Conservation (phyloP, 2,888 invertebrate genomes). For the Zhengitettix transpicula region DNA sequence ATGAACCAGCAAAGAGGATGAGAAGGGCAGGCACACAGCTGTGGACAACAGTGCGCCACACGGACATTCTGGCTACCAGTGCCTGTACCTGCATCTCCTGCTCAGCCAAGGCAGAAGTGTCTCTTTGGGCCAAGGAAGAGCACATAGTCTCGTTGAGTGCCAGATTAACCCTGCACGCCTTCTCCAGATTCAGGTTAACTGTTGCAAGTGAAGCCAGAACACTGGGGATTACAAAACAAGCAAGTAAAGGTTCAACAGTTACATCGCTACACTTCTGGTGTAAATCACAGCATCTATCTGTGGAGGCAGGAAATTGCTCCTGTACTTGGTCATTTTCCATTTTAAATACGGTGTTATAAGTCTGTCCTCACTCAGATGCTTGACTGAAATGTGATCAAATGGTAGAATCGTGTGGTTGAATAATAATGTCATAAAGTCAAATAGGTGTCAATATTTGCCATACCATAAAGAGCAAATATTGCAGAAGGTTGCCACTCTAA, state of each 20-base stretch:
- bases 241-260: conserved; percentile 59
- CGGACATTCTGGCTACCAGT: conserved; percentile 61
- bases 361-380: too few species aligned
- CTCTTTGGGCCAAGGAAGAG: conserved; percentile 54
- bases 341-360: too few species aligned
- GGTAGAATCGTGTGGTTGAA: too few species aligned
- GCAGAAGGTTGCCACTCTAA: too few species aligned
- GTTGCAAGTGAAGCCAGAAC: conserved; percentile 56
- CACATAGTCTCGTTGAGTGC: conserved; percentile 54
- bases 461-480: too few species aligned
- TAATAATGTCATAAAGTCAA: too few species aligned
- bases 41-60: conserved; percentile 74
- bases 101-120: conserved; percentile 44
- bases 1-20: conserved; percentile 66
- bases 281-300: too few species aligned
- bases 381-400: too few species aligned
- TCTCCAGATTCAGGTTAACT: conserved; percentile 71
- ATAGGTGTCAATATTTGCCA: too few species aligned
- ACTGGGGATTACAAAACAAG: conserved; percentile 51
- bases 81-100: conserved; percentile 55
- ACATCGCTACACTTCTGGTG: conserved; percentile 30
- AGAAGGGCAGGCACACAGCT: conserved; percentile 65
- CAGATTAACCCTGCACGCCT: conserved; percentile 72
- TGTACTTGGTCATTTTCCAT: too few species aligned
- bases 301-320: too few species aligned